A percentile compares a stretch with the other conserved stretches of the same genome.
Evolutionary conservation across 2,888 invertebrate genomes (phyloP).

Genomic region (Lepidocyrtoides sp.): DNA sequence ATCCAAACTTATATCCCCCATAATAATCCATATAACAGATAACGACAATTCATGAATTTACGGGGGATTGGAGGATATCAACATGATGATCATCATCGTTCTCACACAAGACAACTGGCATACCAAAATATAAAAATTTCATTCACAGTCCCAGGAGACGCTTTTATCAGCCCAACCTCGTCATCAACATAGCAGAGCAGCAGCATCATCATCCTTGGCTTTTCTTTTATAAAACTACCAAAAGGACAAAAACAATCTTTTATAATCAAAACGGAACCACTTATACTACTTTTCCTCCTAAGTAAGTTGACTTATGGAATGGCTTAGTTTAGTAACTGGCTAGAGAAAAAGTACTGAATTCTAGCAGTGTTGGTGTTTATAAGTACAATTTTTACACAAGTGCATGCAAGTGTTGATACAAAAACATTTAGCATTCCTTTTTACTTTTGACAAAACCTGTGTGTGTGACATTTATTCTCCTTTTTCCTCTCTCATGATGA

Average conservation of each 20-base stretch:
- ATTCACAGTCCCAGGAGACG: conserved; percentile 70
- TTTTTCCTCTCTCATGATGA: background rate
- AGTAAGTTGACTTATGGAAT: background rate
- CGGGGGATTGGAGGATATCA: conserved; percentile 27
- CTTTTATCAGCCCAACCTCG: conserved; percentile 49
- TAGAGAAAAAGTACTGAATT: too few relatives aligned
- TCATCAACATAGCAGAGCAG: conserved; percentile 21
- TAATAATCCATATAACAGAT: background rate
- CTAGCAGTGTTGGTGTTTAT: background rate
- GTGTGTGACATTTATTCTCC: conserved; percentile 56
- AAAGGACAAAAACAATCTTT: conserved; percentile 62
- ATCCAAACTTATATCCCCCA: background rate
- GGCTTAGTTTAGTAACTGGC: too few relatives aligned
- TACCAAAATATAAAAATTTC: conserved; percentile 71
- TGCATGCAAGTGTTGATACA: conserved; percentile 3
- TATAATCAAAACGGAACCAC: background rate
- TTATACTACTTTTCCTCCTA: background rate
- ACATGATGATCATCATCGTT: conserved; percentile 5
- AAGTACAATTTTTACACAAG: conserved; percentile 27
- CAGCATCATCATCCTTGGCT: conserved; percentile 23
- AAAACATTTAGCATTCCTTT: conserved; percentile 58
- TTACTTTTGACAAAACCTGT: conserved; percentile 57
- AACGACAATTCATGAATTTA: conserved; percentile 61
- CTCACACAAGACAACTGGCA: conserved; percentile 45
- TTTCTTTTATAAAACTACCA: conserved; percentile 35